A percentile compares a stretch with the other conserved stretches of the same genome.
These are phyloP conservation scores for Aptenodytes patagonicus DNA, from an alignment of 2,113 vertebrate genomes.

Conservation along the genomic window DNA sequence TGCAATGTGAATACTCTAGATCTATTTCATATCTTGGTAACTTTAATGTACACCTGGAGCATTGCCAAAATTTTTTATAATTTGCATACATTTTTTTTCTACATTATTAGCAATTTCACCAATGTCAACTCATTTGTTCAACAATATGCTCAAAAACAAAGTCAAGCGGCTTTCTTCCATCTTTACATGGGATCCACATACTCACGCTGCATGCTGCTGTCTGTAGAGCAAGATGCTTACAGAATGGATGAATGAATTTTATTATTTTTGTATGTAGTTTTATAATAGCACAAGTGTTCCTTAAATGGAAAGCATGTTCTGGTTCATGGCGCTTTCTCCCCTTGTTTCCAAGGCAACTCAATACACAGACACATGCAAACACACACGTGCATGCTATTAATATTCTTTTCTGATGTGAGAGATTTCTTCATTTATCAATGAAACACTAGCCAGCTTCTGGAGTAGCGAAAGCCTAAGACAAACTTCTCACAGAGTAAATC, in stretches of 20 bases:
- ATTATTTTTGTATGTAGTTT: background rate
- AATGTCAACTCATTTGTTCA: background rate
- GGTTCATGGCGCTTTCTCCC: background rate
- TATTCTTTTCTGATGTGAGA: background rate
- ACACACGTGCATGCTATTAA: background rate
- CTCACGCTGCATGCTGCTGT: background rate
- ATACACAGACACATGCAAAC: background rate
- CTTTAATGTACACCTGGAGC: background rate
- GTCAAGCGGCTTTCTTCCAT: background rate
- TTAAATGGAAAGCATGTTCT: background rate
- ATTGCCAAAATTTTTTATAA: background rate
- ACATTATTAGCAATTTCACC: background rate
- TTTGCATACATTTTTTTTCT: background rate
- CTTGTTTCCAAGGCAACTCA: conserved; percentile 30
- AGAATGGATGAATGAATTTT: background rate
- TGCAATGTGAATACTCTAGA: background rate
- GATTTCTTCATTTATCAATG: background rate
- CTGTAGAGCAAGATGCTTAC: background rate
- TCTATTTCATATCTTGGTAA: background rate
- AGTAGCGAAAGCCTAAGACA: background rate
- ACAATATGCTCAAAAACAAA: background rate
- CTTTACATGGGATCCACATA: accelerated
- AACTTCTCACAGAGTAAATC: background rate
- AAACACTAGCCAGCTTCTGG: background rate
- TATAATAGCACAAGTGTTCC: background rate